phyloP scores from a whole-genome alignment of 2,797 vertebrate genomes.

The Pogonophryne albipinna region DNA sequence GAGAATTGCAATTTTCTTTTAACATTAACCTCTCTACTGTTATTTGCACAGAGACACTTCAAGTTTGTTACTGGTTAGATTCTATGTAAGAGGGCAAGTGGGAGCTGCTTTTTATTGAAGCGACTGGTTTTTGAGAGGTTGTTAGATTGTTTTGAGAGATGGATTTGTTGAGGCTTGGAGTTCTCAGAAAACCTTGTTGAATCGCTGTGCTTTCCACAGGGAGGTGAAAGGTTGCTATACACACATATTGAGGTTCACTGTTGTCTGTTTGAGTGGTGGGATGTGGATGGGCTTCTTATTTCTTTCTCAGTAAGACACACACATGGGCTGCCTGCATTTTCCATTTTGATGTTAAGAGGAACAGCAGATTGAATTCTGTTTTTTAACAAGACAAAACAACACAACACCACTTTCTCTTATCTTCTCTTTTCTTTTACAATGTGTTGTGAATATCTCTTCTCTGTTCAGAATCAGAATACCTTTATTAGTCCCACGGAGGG shows the following conservation, averaged over 20 bases:
- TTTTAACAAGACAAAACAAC: background rate
- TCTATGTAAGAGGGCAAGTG: background rate
- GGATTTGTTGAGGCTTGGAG: background rate
- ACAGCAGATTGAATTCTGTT: background rate
- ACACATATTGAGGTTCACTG: background rate
- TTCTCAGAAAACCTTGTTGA: background rate
- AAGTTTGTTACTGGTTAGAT: too few species aligned
- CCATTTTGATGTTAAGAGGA: slow-evolving; percentile 27
- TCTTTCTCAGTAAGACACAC: background rate
- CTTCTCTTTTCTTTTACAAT: background rate
- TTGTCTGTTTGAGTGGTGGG: background rate
- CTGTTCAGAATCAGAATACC: too few species aligned
- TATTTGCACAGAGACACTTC: too few species aligned
- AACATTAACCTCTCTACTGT: background rate
- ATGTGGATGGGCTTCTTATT: background rate
- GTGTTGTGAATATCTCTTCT: background rate
- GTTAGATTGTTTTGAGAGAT: background rate
- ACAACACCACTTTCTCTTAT: background rate
- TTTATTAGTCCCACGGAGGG: too few species aligned
- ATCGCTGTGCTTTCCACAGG: background rate
- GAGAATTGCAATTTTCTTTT: too few species aligned
- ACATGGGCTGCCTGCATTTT: background rate
- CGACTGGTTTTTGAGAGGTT: background rate
- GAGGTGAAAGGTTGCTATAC: slow-evolving; percentile 7
- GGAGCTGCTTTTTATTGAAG: background rate